phyloP scores from a whole-genome alignment of 2,113 vertebrate genomes.

The Gallinago paraguaiae region DNA sequence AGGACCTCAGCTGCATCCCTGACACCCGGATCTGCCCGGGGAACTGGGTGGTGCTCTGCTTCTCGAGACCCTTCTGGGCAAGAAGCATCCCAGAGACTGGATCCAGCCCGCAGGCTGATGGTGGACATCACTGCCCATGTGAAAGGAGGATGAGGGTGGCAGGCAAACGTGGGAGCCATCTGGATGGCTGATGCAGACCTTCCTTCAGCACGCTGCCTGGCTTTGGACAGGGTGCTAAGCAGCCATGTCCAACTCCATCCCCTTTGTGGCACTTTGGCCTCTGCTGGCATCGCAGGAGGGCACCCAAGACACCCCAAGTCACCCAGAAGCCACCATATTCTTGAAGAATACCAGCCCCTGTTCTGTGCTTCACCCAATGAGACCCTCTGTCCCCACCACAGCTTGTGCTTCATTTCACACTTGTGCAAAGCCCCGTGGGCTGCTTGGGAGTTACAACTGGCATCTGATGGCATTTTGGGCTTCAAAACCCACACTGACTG shows the following conservation, averaged over 20 bases:
- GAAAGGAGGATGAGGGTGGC: neutral
- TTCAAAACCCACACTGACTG: neutral
- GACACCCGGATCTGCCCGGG: neutral
- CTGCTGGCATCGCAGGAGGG: neutral
- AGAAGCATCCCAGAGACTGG: neutral
- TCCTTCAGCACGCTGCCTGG: neutral
- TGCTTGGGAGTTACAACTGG: neutral
- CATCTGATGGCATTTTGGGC: neutral
- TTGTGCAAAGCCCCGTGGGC: fast-evolving
- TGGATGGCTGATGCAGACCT: neutral
- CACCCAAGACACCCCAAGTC: neutral
- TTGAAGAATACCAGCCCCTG: neutral
- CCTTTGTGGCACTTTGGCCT: neutral
- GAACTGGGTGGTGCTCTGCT: neutral
- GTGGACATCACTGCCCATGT: neutral
- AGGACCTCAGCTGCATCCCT: neutral
- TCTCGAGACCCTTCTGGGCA: neutral
- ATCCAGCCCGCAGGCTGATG: neutral
- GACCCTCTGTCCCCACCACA: neutral
- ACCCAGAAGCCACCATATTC: neutral
- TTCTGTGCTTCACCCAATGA: neutral
- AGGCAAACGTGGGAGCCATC: neutral
- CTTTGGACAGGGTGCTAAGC: fast-evolving
- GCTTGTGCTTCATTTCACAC: neutral
- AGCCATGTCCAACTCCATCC: neutral